A percentile compares a stretch with the other conserved stretches of the same genome.
Evolutionary conservation across 2,888 invertebrate species (phyloP).

Genomic region (Drosophila sordidula): DNA sequence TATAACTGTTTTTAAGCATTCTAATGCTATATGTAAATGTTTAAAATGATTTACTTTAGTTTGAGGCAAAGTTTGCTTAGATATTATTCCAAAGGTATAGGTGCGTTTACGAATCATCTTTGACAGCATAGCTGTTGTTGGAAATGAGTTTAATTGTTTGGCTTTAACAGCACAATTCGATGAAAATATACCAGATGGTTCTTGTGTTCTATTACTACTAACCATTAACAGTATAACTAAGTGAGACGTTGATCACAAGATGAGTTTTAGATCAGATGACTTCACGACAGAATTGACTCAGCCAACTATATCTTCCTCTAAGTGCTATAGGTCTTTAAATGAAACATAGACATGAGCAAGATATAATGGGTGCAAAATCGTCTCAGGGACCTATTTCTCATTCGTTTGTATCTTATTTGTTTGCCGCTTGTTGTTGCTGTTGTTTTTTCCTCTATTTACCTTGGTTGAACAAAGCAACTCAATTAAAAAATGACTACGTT

Average conservation of each 20-base stretch:
- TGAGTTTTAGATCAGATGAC: not conserved
- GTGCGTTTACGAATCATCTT: too few species aligned
- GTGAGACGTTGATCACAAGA: constrained; percentile 3
- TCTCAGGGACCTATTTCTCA: constrained; percentile 11
- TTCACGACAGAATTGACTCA: constrained; percentile 9
- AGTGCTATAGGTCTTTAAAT: constrained; percentile 18
- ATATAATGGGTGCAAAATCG: constrained; percentile 1
- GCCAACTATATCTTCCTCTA: not conserved
- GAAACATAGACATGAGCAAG: not conserved
- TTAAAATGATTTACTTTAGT: too few species aligned
- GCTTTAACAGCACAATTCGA: not conserved
- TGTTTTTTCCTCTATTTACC: constrained; percentile 18
- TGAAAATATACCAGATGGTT: not conserved
- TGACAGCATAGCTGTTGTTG: too few species aligned
- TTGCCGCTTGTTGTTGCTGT: constrained; percentile 1
- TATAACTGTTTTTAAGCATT: not conserved
- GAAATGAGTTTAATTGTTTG: too few species aligned
- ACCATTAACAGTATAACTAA: not conserved
- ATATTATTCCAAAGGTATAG: too few species aligned
- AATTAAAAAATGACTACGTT: constrained; percentile 42
- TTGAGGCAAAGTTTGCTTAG: too few species aligned
- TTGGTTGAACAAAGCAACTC: constrained; percentile 45
- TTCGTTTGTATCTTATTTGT: constrained; percentile 21
- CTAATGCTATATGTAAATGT: too few species aligned
- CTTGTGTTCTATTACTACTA: not conserved